Evolutionary conservation across 2,888 invertebrate species (phyloP).

Genomic region (Lamproptera curius): DNA sequence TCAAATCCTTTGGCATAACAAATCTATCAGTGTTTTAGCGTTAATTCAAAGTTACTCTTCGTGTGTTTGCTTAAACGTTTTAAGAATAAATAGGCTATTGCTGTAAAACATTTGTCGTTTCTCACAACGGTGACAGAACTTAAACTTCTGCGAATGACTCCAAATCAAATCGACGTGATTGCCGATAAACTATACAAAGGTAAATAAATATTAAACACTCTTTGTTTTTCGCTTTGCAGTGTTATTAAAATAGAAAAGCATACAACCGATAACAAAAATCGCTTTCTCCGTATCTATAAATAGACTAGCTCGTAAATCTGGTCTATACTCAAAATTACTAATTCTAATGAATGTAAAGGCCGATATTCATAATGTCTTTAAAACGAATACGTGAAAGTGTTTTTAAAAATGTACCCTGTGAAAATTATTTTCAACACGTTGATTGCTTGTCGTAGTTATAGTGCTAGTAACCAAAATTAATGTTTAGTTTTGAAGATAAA

Average conservation of each 20-base stretch:
- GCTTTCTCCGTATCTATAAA: conserved; percentile 39
- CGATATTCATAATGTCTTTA: no score
- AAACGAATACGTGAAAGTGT: conserved; percentile 1
- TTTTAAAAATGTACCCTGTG: conserved; percentile 11
- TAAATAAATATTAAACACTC: conserved; percentile 4
- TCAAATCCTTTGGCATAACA: conserved; percentile 33
- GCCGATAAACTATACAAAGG: conserved; percentile 8
- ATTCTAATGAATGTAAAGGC: no score
- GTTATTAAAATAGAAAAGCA: conserved; percentile 19
- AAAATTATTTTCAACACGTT: not conserved
- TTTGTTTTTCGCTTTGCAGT: conserved; percentile 19
- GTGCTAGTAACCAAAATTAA: not conserved
- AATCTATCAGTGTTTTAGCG: conserved; percentile 30
- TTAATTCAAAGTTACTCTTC: conserved; percentile 25
- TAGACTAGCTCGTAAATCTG: conserved; percentile 31
- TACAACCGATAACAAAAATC: conserved; percentile 20
- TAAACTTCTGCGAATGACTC: conserved; percentile 4
- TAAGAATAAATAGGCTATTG: no score
- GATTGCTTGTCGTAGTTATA: not conserved
- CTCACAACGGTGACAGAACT: no score
- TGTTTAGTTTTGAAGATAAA: no score
- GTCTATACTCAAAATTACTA: conserved; percentile 19
- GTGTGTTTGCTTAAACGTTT: conserved; percentile 19
- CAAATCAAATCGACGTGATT: conserved; percentile 4
- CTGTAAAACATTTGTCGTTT: no score